Base-by-base conservation (phyloP, 2,888 invertebrate species). In the Phortica magna region DNA sequence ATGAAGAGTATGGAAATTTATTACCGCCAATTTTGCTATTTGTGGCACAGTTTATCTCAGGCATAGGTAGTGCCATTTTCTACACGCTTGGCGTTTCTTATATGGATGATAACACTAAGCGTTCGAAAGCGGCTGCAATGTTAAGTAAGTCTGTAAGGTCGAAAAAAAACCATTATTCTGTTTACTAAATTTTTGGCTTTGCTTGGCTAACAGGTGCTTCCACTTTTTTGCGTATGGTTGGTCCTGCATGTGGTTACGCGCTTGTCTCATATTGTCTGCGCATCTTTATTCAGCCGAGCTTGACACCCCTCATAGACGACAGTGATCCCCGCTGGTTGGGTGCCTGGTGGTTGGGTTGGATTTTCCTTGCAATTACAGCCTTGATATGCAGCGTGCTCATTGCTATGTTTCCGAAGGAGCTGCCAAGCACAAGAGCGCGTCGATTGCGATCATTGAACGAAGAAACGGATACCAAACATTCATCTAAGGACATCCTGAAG, bases 301-400 rank as follows among this genome's bases (percentile, higher is more conserved):
- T 95, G 76, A 94, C 94, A 0, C 95, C 95, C 1, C 93, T 94
- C 0, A 94, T 96, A 67, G 93, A 92, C 9, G 93, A 93, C 64
- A 92, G 92, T 19, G 95, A 96, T 91, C 95, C 96, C 0, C 93
- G 95, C 81, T 96, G 96, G 96, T 89, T 96, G 57, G 96, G 96
- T 1, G 96, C 96, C 22, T 96, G 96, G 96, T 96, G 96, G 96
- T 84, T 95, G 53, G 96, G 95, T 0, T 95, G 95, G 94, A 91
- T 95, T 5, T 92, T 95, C 9, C 87, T 95, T 10, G 94, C 94
- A 3, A 89, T 92, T 0, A 84, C 94, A 0, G 92, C 94, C 22
- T 92, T 94, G 42, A 53, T 94, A 0, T 93, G 94, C 31, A 93
- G 94, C 0, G 92, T 90, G 10, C 88, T 95, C 0, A 89, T 95